phyloP scores from a whole-genome alignment of 2,888 invertebrate genomes.

The Xylota segnis region DNA sequence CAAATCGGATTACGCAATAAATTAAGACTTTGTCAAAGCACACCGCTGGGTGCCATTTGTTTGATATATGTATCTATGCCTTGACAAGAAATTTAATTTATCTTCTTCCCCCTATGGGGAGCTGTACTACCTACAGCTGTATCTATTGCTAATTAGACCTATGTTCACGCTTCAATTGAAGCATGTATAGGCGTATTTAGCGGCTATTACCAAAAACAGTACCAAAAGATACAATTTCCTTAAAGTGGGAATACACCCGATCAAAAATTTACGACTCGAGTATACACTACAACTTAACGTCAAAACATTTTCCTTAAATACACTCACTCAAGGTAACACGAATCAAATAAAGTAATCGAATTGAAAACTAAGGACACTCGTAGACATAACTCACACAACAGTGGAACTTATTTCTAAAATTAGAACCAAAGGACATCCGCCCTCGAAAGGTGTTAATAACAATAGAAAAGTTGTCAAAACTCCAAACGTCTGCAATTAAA shows the following conservation, averaged over 20 bases:
- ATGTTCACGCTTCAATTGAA: too few relatives aligned
- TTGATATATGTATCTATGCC: not conserved
- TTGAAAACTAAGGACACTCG: not conserved
- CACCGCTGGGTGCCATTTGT: not conserved
- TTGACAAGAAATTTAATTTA: too few relatives aligned
- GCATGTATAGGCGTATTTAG: too few relatives aligned
- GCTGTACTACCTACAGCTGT: too few relatives aligned
- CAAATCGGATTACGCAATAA: conserved; percentile 8
- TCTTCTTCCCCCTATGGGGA: too few relatives aligned
- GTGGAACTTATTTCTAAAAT: conserved; percentile 17
- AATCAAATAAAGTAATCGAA: not conserved
- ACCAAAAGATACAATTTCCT: too few relatives aligned
- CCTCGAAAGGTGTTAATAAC: conserved; percentile 21
- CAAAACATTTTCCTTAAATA: not conserved
- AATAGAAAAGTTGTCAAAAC: conserved; percentile 17
- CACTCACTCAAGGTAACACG: not conserved
- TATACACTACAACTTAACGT: not conserved
- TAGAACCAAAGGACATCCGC: conserved; percentile 6
- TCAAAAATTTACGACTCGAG: not conserved
- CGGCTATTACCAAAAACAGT: too few relatives aligned
- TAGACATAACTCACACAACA: not conserved
- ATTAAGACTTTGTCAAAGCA: not conserved
- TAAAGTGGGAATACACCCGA: not conserved
- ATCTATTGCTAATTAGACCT: too few relatives aligned
- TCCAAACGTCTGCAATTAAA: conserved; percentile 10